Base-by-base conservation (phyloP, 2,797 vertebrate species). In the Tragelaphus oryx region DNA sequence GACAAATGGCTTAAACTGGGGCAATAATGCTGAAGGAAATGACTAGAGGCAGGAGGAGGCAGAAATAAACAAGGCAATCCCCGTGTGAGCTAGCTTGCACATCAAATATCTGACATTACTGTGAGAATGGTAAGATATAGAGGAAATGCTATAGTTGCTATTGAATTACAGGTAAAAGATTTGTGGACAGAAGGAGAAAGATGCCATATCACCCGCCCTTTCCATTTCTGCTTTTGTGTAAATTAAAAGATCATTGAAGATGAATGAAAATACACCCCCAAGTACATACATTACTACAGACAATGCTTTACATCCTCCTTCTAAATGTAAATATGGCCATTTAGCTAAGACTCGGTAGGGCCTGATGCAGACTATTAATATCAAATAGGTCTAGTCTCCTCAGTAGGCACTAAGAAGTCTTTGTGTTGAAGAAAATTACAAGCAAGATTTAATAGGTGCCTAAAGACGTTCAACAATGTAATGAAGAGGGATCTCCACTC, bases 1-100 rank as follows among this genome's bases (percentile, higher is more conserved):
- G 96, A 95, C 96, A 96, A 96, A 97, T 97, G 96, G 96, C 94
- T 84, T 80, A 50, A 96, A 95, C 94, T 87, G 83, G 88, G 92
- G 65, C 91, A 94, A 94, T 91, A 93, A 57, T 65, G 62, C 55
- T 95, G 68, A 54, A 93, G 86, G 75, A 93, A 93, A 92, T 84
- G 55, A 52, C 93, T 81, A 81, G 48, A 94, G 87, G 95, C 82
- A 96, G 92, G 96, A 89, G 88, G 75, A 68, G 18, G 65, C 95
- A 96, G 68, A 92, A 89, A 94, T 30, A 93, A 94, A 83, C 57
- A 94, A 95, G 50, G 57, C 86, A 68, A 50, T 89, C 76, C 83
- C 62, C 89, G 30, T 33, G n/a, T 82, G 83, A 87, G 22, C 83
- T 60, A 91, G 88, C 55, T 86, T 96, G 80, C 30, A 30, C 91